Evolutionary conservation across 2,888 invertebrate genomes (phyloP).

Genomic region (Polymixis lichenea): DNA sequence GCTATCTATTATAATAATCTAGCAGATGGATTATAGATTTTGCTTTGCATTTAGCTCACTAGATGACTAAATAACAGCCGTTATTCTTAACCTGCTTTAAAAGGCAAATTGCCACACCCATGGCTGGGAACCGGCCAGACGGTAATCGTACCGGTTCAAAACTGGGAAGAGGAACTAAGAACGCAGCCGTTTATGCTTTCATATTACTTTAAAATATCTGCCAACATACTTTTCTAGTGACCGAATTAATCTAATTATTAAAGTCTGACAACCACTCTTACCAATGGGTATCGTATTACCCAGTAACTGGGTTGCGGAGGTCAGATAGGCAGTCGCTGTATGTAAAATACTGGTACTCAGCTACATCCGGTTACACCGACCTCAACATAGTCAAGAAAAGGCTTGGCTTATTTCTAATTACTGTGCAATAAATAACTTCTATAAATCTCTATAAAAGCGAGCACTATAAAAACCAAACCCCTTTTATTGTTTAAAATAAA

Average conservation of each 20-base stretch:
- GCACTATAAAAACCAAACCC: slow-evolving; percentile 1
- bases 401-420: background rate
- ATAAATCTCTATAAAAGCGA: background rate
- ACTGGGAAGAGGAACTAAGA: background rate
- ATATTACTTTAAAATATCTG: background rate
- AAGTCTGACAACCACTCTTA: too few relatives aligned
- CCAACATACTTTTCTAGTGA: too few relatives aligned
- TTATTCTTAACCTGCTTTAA: background rate
- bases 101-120: slow-evolving; percentile 7
- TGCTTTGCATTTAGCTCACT: background rate
- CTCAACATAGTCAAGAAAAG: too few relatives aligned
- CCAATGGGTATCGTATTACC: too few relatives aligned
- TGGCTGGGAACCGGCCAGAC: background rate
- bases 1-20: slow-evolving; percentile 3
- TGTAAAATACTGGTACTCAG: too few relatives aligned
- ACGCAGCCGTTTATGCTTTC: background rate
- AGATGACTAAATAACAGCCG: background rate
- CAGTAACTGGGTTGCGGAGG: too few relatives aligned
- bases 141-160: background rate
- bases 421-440: background rate
- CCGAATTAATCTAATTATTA: too few relatives aligned
- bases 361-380: too few relatives aligned
- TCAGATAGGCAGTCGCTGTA: too few relatives aligned
- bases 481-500: slow-evolving; percentile 20
- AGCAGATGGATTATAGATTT: slow-evolving; percentile 1